Base-by-base conservation (phyloP, 2,113 vertebrate genomes). In the Lagopus muta region DNA sequence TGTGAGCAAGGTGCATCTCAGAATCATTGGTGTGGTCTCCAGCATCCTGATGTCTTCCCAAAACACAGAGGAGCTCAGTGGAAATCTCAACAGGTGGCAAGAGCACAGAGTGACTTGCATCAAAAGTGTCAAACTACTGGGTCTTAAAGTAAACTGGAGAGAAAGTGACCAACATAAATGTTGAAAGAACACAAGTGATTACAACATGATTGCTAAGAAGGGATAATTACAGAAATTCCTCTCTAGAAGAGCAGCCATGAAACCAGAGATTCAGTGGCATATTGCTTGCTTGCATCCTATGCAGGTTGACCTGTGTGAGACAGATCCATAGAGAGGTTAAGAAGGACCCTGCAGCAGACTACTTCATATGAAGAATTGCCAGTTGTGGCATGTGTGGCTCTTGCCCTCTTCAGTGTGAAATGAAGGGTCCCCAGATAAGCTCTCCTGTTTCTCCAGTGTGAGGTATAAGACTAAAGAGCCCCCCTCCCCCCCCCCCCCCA, bases 1-100 rank as follows among this genome's bases (percentile, higher is more conserved):
- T 47, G n/a, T n/a, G 84, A 88, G 12, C 13, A 88, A 11, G 20
- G 5, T 3, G 4, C 47, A 45, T 2, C n/a, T 47, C 18, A 77
- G 65, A 93, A 84, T 81, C 28, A 28, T 4, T 72, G 28, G 43
- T 76, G 34, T 24, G n/a, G 21, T 77, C 14, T 65, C 11, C 48
- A 62, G 16, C 8, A 2, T 7, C 20, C 40, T 0, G 0, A 47
- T 73, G 69, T 66, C 30, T 61, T 22, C 22, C 24, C 22, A 74
- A 32, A 55, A 16, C 24, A 48, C 0, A 9, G 40, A n/a, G 10
- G 27, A 81, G 3, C 25, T 84, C 43, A 61, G 3, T 11, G 50
- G 45, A 36, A 77, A 20, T 43, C 55, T 25, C 27, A 78, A 20
- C 25, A 36, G 70, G 6, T 73, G 38, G 15, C 13, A 60, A 82